These are phyloP conservation scores for Pavo muticus DNA, from an alignment of 2,113 vertebrate species.

Conservation along the genomic window DNA sequence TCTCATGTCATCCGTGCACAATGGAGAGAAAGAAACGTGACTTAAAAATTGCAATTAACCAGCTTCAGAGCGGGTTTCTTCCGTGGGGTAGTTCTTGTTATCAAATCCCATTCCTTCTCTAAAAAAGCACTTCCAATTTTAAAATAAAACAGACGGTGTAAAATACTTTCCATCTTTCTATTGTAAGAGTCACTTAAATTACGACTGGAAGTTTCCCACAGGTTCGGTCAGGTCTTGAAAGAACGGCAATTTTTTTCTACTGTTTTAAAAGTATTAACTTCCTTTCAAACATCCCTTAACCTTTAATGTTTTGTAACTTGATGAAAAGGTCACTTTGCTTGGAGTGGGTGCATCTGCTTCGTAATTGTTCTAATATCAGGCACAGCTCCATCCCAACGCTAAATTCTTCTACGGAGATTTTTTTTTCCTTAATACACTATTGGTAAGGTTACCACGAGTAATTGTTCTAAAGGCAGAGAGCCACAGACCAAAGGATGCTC, in stretches of 20 bases:
- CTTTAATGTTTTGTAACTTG: slow-evolving; percentile 82
- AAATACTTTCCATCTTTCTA: not conserved
- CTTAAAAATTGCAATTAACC: slow-evolving; percentile 75
- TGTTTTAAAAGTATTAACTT: slow-evolving; percentile 80
- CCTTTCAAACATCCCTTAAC: slow-evolving; percentile 81
- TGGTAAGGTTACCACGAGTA: slow-evolving; percentile 48
- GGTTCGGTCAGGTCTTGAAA: slow-evolving; percentile 56
- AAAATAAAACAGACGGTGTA: not conserved
- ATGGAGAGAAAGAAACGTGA: slow-evolving; percentile 57
- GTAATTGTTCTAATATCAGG: slow-evolving; percentile 71
- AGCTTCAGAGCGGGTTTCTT: slow-evolving; percentile 33
- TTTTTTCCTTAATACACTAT: slow-evolving; percentile 4
- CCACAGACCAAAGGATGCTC: slow-evolving; percentile 56
- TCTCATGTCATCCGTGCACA: slow-evolving; percentile 29
- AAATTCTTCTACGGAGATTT: slow-evolving; percentile 7
- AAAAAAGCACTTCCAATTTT: slow-evolving; percentile 32
- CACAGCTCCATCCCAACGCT: slow-evolving; percentile 61
- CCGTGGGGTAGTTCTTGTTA: not conserved
- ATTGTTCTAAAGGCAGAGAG: slow-evolving; percentile 42
- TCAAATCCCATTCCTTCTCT: not conserved
- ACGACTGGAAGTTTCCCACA: slow-evolving; percentile 3
- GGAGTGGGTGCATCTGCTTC: slow-evolving; percentile 71
- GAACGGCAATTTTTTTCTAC: slow-evolving; percentile 34
- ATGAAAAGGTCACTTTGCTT: slow-evolving; percentile 83
- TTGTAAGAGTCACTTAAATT: slow-evolving; percentile 1